Base-by-base conservation (phyloP, 2,888 invertebrate genomes). In the Heliconius cydno region DNA sequence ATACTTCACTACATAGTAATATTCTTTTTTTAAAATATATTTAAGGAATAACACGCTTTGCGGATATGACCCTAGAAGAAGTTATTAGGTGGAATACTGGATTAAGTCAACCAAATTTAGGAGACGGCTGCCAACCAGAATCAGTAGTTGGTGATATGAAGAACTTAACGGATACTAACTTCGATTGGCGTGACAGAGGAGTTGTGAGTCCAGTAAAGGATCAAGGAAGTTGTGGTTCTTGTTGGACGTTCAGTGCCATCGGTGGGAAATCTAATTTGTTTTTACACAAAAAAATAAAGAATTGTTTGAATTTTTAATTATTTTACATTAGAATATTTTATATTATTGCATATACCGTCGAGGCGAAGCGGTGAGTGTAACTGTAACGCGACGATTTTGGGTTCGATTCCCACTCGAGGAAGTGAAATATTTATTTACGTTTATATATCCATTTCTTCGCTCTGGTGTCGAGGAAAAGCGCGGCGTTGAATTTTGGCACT, bases 121-220 rank as follows among this genome's bases (percentile, higher is more conserved):
- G 83, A 34, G 34, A 34, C 82, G 0, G 84, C 85, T 4, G 74
- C 80, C 1, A n/a, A n/a, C 30, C n/a, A 34, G 28, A 28, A 9
- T 57, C 60, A 12, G 19, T 30, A 10, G 41, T 66, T 19, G 46
- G 46, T 28, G 30, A 76, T 46, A 10, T 74, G 1, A 9, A 34
- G 9, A 10, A 34, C 34, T 34, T 67, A 22, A 63, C 60, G 22
- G 63, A 74, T 15, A 25, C 10, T 25, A 22, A 38, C 7, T 85
- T 85, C 4, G 98, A 98, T 88, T 98, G 98, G 98, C 96, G 98
- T 82, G 84, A 92, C 3, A 88, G 96, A 65, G 97, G 97, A 10
- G 97, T 97, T 30, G 98, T 98, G 3, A 97, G 98, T 1, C 94
- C 92, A 0, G 95, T 98, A 28, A 98, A 98, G 88, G 96, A 98